Evolutionary conservation across 2,113 vertebrate species (phyloP), one percentile per base, ranked within the genome.

Genomic region (Phrynosoma platyrhinos): DNA sequence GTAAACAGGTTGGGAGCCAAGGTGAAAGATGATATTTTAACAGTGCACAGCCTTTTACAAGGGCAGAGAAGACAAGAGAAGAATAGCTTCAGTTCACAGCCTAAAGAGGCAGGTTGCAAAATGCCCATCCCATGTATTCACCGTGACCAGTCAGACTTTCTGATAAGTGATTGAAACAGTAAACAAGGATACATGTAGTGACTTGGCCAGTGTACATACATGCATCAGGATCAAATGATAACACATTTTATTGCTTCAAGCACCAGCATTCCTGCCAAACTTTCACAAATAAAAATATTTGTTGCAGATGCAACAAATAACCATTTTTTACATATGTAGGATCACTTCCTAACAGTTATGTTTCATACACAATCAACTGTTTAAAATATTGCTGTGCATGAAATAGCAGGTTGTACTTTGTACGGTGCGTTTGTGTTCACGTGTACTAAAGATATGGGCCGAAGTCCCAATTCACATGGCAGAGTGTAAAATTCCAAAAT

Each of bases 11-110:
- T 78, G 78, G 20, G 85, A 92, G 21, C 5, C 32, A n/a, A 84
- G 9, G 5, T 87, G 83, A 79, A 9, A 91, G 13, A 86, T 18
- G 0, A 23, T 75, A 69, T 85, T 91, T 93, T 84, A 90, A 91
- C 13, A 76, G 74, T 0, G 5, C 0, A 62, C 64, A 21, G 85
- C 1, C 1, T 81, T 86, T 84, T 32, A 16, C 2, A 74, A 18
- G 7, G 4, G 9, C 30, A n/a, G 53, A 74, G 21, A 58, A 87
- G 5, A 74, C 83, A 84, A 81, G 21, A 36, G 1, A 87, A 66
- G 21, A 55, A 55, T 8, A 0, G 52, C 27, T 71, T 21, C 82
- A 52, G 27, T 71, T 53, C 69, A 27, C 23, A 71, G 9, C n/a
- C 53, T 62, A 2, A 30, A 72, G 32, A 30, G n/a, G 9, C 47